Conservation (phyloP, 1,140 invertebrate species). For the Solen grandis region DNA sequence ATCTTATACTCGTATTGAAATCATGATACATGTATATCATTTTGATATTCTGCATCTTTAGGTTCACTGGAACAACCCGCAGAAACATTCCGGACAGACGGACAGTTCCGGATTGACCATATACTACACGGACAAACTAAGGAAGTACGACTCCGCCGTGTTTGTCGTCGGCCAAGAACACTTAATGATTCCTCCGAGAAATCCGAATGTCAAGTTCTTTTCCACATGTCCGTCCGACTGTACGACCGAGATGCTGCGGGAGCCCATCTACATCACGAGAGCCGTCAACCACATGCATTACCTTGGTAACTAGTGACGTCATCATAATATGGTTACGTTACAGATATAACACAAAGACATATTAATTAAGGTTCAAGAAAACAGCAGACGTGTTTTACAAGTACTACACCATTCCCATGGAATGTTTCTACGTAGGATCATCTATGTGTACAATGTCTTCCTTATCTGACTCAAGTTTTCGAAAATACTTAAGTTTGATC, state of each 20-base stretch:
- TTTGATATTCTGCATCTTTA: slow-evolving; percentile 8
- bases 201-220: slow-evolving; percentile 9
- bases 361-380: neutral
- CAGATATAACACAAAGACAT: neutral
- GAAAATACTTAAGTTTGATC: too few relatives aligned
- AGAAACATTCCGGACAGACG: slow-evolving; percentile 21
- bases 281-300: slow-evolving; percentile 69
- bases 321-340: neutral
- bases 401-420: too few relatives aligned
- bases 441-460: too few relatives aligned
- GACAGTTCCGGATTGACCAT: slow-evolving; percentile 65
- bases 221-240: slow-evolving; percentile 51
- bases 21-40: neutral
- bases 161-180: slow-evolving; percentile 60
- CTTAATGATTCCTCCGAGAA: slow-evolving; percentile 55
- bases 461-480: too few relatives aligned
- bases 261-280: slow-evolving; percentile 55
- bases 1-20: neutral
- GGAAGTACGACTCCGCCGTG: slow-evolving; percentile 50
- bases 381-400: too few relatives aligned
- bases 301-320: slow-evolving; percentile 45
- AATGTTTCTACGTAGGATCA: too few relatives aligned
- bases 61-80: slow-evolving; percentile 69
- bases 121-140: slow-evolving; percentile 47
- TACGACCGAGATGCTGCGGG: slow-evolving; percentile 37